Percentiles rank a stretch among this genome's conserved stretches.
Conservation (phyloP, 2,888 invertebrate species). For the Lepidonotus clava region DNA sequence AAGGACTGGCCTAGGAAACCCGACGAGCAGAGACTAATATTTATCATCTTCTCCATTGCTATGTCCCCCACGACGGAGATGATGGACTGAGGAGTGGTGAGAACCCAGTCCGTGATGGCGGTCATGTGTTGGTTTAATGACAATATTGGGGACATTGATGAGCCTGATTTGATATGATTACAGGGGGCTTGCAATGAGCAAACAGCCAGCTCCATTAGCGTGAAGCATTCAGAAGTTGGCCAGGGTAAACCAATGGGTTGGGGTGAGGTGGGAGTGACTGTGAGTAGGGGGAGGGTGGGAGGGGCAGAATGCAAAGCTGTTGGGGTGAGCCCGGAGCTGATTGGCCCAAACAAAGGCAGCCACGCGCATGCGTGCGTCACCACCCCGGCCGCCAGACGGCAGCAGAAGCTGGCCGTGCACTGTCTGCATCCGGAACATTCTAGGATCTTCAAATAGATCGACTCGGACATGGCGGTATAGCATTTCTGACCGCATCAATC, state of each 20-base stretch:
- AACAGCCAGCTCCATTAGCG: neutral
- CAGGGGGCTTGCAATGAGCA: neutral
- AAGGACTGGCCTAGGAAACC: no score
- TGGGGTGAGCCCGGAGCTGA: no score
- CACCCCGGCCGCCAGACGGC: neutral
- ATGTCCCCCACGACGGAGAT: neutral
- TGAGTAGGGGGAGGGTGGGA: no score
- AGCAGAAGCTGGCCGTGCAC: neutral
- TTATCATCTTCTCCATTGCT: neutral
- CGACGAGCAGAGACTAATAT: constrained; percentile 12
- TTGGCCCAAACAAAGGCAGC: neutral
- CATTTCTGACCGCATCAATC: neutral
- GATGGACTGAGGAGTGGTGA: neutral
- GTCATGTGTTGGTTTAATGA: constrained; percentile 8
- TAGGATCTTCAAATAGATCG: constrained; percentile 13
- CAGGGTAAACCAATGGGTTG: neutral
- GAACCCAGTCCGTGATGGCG: neutral
- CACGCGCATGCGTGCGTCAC: constrained; percentile 10
- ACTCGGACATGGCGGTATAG: neutral
- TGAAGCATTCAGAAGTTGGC: neutral
- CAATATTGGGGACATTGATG: constrained; percentile 1
- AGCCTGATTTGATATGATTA: constrained; percentile 44
- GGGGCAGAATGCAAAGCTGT: no score
- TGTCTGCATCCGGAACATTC: neutral
- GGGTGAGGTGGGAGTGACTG: neutral